Evolutionary conservation across 2,113 vertebrate species (phyloP).

Genomic region (Catharus fuscescens): DNA sequence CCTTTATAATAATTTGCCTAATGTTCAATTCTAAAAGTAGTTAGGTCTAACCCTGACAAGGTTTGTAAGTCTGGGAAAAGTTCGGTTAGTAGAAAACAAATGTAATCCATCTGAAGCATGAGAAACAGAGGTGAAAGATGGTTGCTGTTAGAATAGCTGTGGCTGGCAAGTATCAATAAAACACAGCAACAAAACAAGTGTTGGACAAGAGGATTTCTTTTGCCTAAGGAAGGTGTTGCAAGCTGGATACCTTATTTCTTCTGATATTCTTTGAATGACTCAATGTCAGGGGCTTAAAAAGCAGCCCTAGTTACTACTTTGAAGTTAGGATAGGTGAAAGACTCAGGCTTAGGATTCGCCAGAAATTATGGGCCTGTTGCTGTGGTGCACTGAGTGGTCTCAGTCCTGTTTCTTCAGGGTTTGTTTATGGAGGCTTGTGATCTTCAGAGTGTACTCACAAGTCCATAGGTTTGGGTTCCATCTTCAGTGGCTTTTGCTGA

Average conservation of each 20-base stretch:
- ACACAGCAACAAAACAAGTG: neutral
- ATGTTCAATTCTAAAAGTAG: neutral
- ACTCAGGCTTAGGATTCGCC: neutral
- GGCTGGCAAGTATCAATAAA: neutral
- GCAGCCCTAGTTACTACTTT: neutral
- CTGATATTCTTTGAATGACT: neutral
- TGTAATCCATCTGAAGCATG: neutral
- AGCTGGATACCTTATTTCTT: neutral
- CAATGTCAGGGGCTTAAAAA: neutral
- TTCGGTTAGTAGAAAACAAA: neutral
- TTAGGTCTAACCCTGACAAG: neutral
- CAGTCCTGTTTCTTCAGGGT: neutral
- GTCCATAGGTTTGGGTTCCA: neutral
- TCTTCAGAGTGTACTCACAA: neutral
- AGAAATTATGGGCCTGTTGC: neutral
- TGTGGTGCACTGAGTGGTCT: neutral
- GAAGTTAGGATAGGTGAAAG: neutral
- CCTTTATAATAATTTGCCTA: neutral
- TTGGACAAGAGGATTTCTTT: neutral
- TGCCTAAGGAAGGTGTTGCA: neutral
- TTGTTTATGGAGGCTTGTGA: accelerated
- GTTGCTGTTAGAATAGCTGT: neutral
- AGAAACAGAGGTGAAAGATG: neutral
- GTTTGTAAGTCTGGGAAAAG: neutral
- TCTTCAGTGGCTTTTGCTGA: neutral